Percentiles rank a stretch among this genome's conserved stretches.
phyloP scores from a whole-genome alignment of 1,140 invertebrate species.

The Macrosteles quadrilineatus region DNA sequence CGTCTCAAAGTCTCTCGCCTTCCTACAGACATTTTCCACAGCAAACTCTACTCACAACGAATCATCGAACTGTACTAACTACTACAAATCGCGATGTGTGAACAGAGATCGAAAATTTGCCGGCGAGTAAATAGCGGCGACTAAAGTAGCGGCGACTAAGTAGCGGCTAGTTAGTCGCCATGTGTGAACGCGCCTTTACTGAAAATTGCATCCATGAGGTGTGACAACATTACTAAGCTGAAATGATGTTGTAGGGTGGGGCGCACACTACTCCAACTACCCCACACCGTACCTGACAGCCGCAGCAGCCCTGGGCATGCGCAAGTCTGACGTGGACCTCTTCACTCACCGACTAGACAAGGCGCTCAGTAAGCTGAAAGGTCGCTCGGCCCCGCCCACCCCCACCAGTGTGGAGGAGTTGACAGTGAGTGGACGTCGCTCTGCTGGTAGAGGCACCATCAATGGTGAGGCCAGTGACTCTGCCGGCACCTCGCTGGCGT shows the following conservation, averaged over 20 bases:
- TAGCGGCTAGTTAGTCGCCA: no score
- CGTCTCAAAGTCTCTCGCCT: no score
- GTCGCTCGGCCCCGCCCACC: constrained; percentile 55
- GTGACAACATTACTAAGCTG: no score
- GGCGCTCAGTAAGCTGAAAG: constrained; percentile 55
- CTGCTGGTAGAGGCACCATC: constrained; percentile 36
- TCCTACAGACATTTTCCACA: no score
- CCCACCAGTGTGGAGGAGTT: constrained; percentile 52
- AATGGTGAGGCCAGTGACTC: constrained; percentile 43
- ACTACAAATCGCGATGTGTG: no score
- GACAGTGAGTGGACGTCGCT: constrained; percentile 40
- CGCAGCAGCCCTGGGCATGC: constrained; percentile 71
- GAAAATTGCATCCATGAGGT: no score
- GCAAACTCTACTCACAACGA: no score
- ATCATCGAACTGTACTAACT: no score
- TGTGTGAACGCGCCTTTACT: no score
- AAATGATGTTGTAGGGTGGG: constrained; percentile 69
- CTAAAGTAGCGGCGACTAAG: no score
- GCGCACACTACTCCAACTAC: constrained; percentile 65
- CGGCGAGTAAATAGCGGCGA: no score
- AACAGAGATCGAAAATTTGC: no score
- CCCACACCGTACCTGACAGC: constrained; percentile 68
- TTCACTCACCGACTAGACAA: constrained; percentile 68
- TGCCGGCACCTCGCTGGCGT: constrained; percentile 57
- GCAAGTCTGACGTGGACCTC: constrained; percentile 62